Base-by-base conservation (phyloP, 2,888 invertebrate genomes). In the Brachynemurus nebulosus region DNA sequence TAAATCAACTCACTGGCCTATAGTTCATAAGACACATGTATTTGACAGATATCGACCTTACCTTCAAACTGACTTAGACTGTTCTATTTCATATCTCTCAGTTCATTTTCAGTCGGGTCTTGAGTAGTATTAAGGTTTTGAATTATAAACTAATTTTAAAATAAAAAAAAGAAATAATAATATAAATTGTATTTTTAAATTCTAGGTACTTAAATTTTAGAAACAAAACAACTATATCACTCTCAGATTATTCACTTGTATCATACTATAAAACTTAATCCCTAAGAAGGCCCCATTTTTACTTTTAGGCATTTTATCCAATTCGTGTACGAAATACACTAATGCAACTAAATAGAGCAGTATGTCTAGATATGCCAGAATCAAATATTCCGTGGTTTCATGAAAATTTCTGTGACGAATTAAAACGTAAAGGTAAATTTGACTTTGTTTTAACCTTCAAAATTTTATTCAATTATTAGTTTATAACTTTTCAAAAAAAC, bases 331-430 rank as follows among this genome's bases (percentile, higher is more conserved):
- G 75, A 11, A 62, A 67, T 49, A 57, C 61, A 36, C 65, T 78
- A 41, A 77, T 78, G 77, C 67, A 72, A 50, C 56, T 78, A 34
- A 79, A 78, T 58, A 65, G 78, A 45, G 68, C 72, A 1, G 73
- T 78, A 14, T 76, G 78, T 52, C 59, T 79, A 36, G 78, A 78
- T 57, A 69, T 72, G 56, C 78, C 78, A 0, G 71, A 77, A 56
- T 60, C 67, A 9, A 71, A 72, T 56, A 65, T 78, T 5, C 78
- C 78, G 1, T 78, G 78, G 78, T 78, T 79, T 55, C 78, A 78
- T 55, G 68, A 73, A 50, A 73, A 74, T 52, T 77, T 70, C 49
- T 64, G 74, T 35, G 65, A 73, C 51, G 69, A 72, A 40, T 61
- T 66, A 44, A 57, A 65, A 25, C 61, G 62, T 45, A 63, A 63